Conservation (phyloP, 2,797 vertebrate genomes). For the Artibeus jamaicensis region DNA sequence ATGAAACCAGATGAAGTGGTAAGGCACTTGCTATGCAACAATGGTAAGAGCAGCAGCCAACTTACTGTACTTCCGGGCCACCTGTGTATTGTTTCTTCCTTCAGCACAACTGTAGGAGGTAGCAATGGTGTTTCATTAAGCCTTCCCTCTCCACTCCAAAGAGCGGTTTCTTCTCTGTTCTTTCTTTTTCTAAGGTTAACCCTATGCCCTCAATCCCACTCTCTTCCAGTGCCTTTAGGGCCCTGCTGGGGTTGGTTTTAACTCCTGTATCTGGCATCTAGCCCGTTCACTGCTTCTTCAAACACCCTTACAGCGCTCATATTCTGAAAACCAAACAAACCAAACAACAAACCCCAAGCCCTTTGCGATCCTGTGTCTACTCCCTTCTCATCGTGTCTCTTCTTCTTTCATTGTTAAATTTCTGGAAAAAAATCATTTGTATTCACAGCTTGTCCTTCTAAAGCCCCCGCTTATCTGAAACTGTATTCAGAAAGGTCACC, state of each 20-base stretch:
- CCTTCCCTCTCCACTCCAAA: not conserved
- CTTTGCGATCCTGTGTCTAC: not conserved
- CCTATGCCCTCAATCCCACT: not conserved
- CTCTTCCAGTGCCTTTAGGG: not conserved
- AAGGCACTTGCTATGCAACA: not conserved
- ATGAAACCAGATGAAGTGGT: not conserved
- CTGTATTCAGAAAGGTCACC: not conserved
- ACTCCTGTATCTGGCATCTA: not conserved
- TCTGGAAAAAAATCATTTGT: not conserved
- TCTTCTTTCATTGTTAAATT: not conserved
- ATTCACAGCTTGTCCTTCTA: not conserved
- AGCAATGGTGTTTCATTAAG: not conserved
- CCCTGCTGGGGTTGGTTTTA: not conserved
- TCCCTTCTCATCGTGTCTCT: not conserved
- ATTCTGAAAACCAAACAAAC: not conserved
- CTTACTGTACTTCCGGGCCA: not conserved
- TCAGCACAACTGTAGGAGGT: not conserved
- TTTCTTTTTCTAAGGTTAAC: not conserved
- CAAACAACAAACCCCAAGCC: not conserved
- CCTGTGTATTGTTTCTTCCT: accelerated
- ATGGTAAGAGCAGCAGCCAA: not conserved
- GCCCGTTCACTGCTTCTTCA: not conserved
- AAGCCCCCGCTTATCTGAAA: not conserved
- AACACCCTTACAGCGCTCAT: not conserved
- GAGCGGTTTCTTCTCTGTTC: not conserved